Evolutionary conservation across 2,888 invertebrate genomes (phyloP).

Genomic region (Drosophila anomalata): DNA sequence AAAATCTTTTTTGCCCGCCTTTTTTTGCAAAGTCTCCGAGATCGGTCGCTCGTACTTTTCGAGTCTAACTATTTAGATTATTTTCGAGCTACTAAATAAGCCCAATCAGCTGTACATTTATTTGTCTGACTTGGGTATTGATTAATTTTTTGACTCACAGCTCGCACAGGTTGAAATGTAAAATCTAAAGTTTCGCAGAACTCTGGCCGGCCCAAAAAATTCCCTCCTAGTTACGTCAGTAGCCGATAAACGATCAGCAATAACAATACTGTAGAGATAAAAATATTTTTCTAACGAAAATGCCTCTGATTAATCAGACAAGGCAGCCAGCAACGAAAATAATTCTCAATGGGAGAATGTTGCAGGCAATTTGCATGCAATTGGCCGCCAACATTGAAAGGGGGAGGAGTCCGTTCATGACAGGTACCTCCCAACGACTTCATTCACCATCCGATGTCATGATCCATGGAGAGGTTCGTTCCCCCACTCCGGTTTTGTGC

Average conservation of each 20-base stretch:
- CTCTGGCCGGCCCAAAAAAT: not conserved
- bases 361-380: constrained; percentile 47
- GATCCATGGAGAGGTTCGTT: constrained; percentile 11
- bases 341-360: constrained; percentile 39
- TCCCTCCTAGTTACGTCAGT: constrained; percentile 16
- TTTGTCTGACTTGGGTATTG: too few relatives aligned
- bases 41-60: too few relatives aligned
- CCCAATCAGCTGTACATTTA: too few relatives aligned
- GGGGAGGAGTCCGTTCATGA: constrained; percentile 72
- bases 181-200: not conserved
- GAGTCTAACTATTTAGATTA: too few relatives aligned
- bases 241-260: constrained; percentile 27
- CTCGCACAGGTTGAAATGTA: too few relatives aligned
- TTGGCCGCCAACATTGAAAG: constrained; percentile 47
- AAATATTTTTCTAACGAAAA: constrained; percentile 33
- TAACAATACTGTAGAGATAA: constrained; percentile 26
- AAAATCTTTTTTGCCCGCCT: too few relatives aligned
- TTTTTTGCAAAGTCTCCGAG: too few relatives aligned
- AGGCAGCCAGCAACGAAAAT: constrained; percentile 15
- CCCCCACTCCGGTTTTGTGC: constrained; percentile 8
- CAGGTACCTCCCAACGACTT: constrained; percentile 56
- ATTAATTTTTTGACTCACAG: too few relatives aligned
- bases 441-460: constrained; percentile 27
- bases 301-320: constrained; percentile 24
- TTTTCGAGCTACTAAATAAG: too few relatives aligned